Percentiles rank a stretch among this genome's conserved stretches.
These are phyloP conservation scores for Catharus minimus DNA, from an alignment of 2,113 vertebrate genomes.

Conservation along the genomic window DNA sequence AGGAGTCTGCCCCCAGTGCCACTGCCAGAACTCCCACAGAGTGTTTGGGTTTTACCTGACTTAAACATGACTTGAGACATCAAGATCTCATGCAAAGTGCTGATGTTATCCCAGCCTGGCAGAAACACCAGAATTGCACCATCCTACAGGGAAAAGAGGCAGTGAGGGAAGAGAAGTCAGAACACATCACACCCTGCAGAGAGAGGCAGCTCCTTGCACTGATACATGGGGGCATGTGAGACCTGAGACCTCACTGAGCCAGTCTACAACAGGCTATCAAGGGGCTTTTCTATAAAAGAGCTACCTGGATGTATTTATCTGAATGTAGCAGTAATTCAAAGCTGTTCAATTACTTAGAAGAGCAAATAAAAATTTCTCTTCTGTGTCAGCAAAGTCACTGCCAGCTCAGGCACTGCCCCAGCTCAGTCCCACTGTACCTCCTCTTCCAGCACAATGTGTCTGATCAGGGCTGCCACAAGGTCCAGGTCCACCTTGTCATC, in stretches of 20 bases:
- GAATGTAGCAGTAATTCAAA: not conserved
- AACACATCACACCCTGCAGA: not conserved
- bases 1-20: not conserved
- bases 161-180: not conserved
- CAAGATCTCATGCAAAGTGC: slow-evolving; percentile 89
- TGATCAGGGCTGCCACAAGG: slow-evolving; percentile 89
- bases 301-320: not conserved
- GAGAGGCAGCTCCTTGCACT: not conserved
- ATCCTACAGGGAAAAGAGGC: slow-evolving; percentile 74
- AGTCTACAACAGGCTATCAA: not conserved
- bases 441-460: slow-evolving; percentile 88
- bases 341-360: not conserved
- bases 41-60: slow-evolving; percentile 80
- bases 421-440: slow-evolving; percentile 74
- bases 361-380: not conserved
- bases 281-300: not conserved
- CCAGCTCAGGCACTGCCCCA: not conserved
- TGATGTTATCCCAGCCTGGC: slow-evolving; percentile 98
- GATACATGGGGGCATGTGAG: fast-evolving
- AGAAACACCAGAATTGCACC: slow-evolving; percentile 96
- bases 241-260: not conserved
- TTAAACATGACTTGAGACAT: slow-evolving; percentile 94
- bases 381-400: not conserved
- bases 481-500: slow-evolving; percentile 95
- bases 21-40: not conserved